phyloP scores from a whole-genome alignment of 1,140 invertebrate genomes.

The Doryteuthis pealeii region DNA sequence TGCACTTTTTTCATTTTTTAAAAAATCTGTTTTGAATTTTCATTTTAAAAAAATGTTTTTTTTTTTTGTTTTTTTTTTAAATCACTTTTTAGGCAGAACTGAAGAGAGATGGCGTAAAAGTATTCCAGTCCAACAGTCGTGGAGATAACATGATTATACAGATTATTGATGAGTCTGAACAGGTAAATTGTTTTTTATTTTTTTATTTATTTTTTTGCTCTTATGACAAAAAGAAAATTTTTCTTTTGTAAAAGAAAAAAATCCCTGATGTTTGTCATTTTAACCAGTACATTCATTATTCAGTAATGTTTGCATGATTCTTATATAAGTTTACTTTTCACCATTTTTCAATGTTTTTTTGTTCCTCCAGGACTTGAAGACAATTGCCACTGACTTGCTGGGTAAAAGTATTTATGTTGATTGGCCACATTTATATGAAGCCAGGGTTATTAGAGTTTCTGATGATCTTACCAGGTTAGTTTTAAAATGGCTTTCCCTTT shows the following conservation, averaged over 20 bases:
- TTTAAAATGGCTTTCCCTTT: not conserved
- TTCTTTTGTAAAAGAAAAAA: no score
- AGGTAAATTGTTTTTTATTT: constrained; percentile 34
- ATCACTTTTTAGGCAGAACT: constrained; percentile 65
- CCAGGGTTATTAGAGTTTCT: constrained; percentile 66
- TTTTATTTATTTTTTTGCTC: constrained; percentile 5
- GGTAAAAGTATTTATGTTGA: constrained; percentile 76
- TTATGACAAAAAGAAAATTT: no score
- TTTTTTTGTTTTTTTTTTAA: no score
- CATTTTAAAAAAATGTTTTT: no score
- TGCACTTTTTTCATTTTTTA: no score
- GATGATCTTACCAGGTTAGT: constrained; percentile 61
- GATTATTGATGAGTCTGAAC: constrained; percentile 35
- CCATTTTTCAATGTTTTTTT: no score
- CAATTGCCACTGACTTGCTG: constrained; percentile 64
- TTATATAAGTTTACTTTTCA: no score
- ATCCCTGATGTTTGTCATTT: no score
- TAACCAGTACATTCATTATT: no score
- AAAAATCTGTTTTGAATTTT: no score
- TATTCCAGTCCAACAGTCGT: constrained; percentile 81
- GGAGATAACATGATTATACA: constrained; percentile 81
- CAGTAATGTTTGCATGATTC: no score
- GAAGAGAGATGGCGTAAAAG: constrained; percentile 73
- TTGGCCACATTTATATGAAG: constrained; percentile 88
- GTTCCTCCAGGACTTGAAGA: constrained; percentile 30